Conservation (phyloP, 2,113 vertebrate genomes). For the Clarias batrachus region DNA sequence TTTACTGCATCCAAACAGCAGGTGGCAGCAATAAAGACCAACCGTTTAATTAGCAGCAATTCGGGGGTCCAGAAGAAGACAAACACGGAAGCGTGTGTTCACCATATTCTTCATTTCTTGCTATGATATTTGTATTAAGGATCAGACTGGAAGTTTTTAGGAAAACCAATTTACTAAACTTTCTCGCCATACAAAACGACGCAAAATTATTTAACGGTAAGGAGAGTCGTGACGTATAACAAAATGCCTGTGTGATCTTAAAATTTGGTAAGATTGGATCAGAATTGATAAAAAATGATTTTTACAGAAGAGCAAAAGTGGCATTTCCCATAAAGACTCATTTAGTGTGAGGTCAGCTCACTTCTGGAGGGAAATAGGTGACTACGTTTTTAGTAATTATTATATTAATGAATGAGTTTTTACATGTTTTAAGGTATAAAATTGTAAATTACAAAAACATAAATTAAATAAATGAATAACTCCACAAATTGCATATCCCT, state of each 20-base stretch:
- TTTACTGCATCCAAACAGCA: constrained; percentile 3
- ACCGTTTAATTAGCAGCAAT: not conserved
- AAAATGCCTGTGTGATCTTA: not conserved
- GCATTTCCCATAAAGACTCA: not conserved
- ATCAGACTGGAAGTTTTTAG: constrained; percentile 13
- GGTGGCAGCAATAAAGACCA: constrained; percentile 29
- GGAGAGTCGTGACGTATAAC: not conserved
- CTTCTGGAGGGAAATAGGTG: not conserved
- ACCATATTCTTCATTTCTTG: not conserved
- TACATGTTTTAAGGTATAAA: not conserved
- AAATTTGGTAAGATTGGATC: not conserved
- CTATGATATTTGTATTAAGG: not conserved
- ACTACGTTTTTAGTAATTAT: too few relatives aligned
- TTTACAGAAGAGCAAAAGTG: not conserved
- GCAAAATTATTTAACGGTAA: constrained; percentile 33
- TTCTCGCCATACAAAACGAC: constrained; percentile 19
- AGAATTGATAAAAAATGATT: not conserved
- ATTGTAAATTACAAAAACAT: not conserved
- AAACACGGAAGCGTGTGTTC: not conserved
- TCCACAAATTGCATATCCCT: not conserved
- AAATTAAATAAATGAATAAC: not conserved
- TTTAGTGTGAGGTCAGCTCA: not conserved
- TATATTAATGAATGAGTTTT: not conserved
- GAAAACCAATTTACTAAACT: not conserved
- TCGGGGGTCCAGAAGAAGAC: constrained; percentile 2